These are phyloP conservation scores for Augiades crinisus DNA, from an alignment of 2,888 invertebrate genomes.

Conservation along the genomic window DNA sequence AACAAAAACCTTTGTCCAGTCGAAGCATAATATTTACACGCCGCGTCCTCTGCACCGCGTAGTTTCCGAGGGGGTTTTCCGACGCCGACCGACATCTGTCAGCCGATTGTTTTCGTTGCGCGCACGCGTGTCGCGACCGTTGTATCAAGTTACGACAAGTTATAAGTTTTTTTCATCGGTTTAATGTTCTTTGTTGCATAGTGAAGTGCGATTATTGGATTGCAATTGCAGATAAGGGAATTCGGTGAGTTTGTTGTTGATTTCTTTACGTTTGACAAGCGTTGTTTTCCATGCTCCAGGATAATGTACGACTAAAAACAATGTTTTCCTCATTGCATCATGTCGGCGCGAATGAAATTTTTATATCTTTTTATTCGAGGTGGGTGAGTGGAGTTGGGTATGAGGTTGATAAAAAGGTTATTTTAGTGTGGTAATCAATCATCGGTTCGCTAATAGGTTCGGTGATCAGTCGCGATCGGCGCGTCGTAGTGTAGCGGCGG, in stretches of 20 bases:
- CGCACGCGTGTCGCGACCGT: slow-evolving; percentile 67
- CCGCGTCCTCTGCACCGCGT: slow-evolving; percentile 63
- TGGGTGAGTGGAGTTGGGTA: slow-evolving; percentile 1
- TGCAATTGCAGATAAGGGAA: slow-evolving; percentile 54
- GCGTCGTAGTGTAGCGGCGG: slow-evolving; percentile 41
- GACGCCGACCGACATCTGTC: slow-evolving; percentile 68
- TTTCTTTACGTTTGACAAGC: neutral
- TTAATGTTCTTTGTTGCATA: slow-evolving; percentile 48
- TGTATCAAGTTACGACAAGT: slow-evolving; percentile 73
- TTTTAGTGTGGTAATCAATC: slow-evolving; percentile 17
- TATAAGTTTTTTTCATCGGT: slow-evolving; percentile 44
- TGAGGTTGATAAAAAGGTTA: slow-evolving; percentile 9
- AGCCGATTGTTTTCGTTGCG: slow-evolving; percentile 68
- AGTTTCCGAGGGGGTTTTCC: slow-evolving; percentile 75
- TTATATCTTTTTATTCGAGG: slow-evolving; percentile 5
- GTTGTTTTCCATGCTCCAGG: slow-evolving; percentile 2
- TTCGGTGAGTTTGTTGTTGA: slow-evolving; percentile 51
- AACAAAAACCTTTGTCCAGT: slow-evolving; percentile 81
- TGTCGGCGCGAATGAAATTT: slow-evolving; percentile 17
- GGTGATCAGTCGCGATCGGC: slow-evolving; percentile 30
- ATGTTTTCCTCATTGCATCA: slow-evolving; percentile 35
- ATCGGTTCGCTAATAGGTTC: slow-evolving; percentile 24
- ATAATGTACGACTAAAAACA: slow-evolving; percentile 19
- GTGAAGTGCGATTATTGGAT: slow-evolving; percentile 68
- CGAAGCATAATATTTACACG: slow-evolving; percentile 76